phyloP scores from a whole-genome alignment of 1,140 invertebrate genomes.

The Dinoponera quadriceps region DNA sequence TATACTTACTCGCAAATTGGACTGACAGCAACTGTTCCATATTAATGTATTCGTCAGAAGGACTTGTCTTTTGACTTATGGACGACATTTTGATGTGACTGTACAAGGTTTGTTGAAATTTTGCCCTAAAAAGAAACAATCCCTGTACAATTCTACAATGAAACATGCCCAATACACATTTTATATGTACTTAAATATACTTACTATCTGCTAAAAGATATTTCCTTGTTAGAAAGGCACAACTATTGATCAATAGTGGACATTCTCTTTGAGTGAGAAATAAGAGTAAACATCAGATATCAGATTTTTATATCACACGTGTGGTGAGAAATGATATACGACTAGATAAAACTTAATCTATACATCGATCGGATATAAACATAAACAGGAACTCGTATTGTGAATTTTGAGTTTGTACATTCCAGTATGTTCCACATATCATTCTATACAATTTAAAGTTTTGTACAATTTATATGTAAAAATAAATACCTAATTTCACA shows the following conservation, averaged over 20 bases:
- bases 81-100: constrained; percentile 2
- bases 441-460: background rate
- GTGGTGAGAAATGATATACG: background rate
- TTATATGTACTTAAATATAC: background rate
- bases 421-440: no score
- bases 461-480: background rate
- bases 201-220: background rate
- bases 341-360: constrained; percentile 3
- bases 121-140: background rate
- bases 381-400: background rate
- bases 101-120: background rate
- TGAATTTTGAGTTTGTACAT: background rate
- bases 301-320: constrained; percentile 7
- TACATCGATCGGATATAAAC: background rate
- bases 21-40: constrained; percentile 27
- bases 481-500: background rate
- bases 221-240: background rate
- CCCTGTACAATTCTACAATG: no score
- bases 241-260: background rate
- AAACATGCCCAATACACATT: no score
- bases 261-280: background rate
- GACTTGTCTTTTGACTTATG: background rate
- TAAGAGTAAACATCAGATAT: background rate
- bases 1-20: constrained; percentile 17
- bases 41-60: constrained; percentile 14